Base-by-base conservation (phyloP, 64 coral and sea anemone species). In the Montipora cactus region DNA sequence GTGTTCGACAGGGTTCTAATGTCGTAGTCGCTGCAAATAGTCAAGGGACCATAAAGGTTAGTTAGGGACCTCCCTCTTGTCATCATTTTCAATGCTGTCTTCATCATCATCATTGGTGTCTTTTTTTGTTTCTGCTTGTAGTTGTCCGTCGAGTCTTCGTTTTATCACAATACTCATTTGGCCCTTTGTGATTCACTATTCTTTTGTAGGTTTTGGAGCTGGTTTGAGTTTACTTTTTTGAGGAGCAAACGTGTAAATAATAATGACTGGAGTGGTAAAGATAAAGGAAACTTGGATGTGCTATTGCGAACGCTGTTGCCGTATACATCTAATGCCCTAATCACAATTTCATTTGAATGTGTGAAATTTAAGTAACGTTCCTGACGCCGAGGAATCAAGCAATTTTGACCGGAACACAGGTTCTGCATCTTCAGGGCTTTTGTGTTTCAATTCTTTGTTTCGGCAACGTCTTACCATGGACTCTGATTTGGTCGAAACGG, bases 11-110 rank as follows among this genome's bases (percentile, higher is more conserved):
- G 95, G 91, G 95, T 7, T 96, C 95, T 21, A 96, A 96, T 87
- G 95, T 96, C 13, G 80, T 96, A 85, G 95, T 96, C 6, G 95
- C 95, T 12, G 95, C 95, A 45, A 96, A 96, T 57, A 96, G 95
- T 91, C 95, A 96, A 84, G 95, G 95, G 44, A 96, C 91, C 9
- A 96, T 96, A 6, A 96, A 96, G 91, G 95, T 93, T 77, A 5
- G 37, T 28, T 28, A 28, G 28, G 28, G 28, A 28, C 28, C 1
- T 28, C 28, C 28, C 28, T 28, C 75, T 47, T 25, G 12, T 16
- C 18, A 19, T 79, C 44, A 1, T 52, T 55, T 79, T 49, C 20
- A 4, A 51, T 5, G 18, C 4, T 64, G 14, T 64, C 59, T 8
- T 57, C 28, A 28, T 28, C 28, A 28, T 28, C 28, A 28, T 28